Percentiles rank a stretch among this genome's conserved stretches.
Conservation (phyloP, 2,797 vertebrate genomes). For the Myripristis jacobus region DNA sequence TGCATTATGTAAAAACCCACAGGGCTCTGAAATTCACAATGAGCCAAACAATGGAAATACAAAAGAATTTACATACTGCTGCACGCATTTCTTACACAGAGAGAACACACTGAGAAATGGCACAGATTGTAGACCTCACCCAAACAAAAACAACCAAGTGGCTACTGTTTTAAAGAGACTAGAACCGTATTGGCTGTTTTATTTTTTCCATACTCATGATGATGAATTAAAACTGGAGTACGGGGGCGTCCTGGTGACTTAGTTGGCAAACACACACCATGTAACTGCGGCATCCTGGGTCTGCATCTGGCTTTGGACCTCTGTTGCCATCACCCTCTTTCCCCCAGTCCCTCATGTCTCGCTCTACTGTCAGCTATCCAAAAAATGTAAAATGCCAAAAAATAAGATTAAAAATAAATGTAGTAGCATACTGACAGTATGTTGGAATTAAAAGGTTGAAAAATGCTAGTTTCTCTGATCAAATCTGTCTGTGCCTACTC, state of each 20-base stretch:
- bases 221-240: slow-evolving; percentile 36
- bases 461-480: too few relatives aligned
- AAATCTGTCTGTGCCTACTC: too few relatives aligned
- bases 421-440: too few relatives aligned
- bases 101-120: slow-evolving; percentile 11
- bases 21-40: slow-evolving; percentile 31
- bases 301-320: slow-evolving; percentile 46
- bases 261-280: slow-evolving; percentile 18
- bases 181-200: neutral
- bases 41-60: slow-evolving; percentile 30
- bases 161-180: too few relatives aligned
- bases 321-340: slow-evolving; percentile 24
- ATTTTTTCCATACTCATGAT: neutral
- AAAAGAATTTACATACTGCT: slow-evolving; percentile 36
- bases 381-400: too few relatives aligned
- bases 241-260: slow-evolving; percentile 47
- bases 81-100: slow-evolving; percentile 7
- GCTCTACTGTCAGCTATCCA: neutral
- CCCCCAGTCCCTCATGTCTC: neutral
- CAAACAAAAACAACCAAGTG: slow-evolving; percentile 23
- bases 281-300: slow-evolving; percentile 15
- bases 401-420: too few relatives aligned
- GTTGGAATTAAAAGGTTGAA: too few relatives aligned
- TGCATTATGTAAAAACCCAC: slow-evolving; percentile 41
- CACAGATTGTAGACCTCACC: slow-evolving; percentile 5